Conservation (phyloP, 2,797 vertebrate species). For the Philypnodon macrostomus region DNA sequence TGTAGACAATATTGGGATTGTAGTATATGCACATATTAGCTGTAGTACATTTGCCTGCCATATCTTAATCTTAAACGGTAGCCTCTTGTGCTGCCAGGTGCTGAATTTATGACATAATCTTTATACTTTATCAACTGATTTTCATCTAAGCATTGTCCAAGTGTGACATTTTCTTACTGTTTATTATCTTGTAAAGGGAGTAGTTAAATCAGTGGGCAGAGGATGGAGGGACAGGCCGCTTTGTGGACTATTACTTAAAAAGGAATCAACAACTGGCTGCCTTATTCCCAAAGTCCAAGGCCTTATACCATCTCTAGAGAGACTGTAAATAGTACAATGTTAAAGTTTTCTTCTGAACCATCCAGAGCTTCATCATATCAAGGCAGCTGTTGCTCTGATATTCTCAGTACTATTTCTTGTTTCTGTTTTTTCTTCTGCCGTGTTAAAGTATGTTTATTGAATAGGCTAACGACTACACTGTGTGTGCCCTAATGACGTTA, state of each 20-base stretch:
- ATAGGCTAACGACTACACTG: constrained; percentile 59
- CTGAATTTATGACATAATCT: constrained; percentile 79
- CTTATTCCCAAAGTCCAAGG: constrained; percentile 79
- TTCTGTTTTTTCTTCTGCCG: constrained; percentile 58
- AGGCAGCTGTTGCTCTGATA: constrained; percentile 74
- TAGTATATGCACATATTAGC: constrained; percentile 69
- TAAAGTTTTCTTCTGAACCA: constrained; percentile 64
- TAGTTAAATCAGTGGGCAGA: constrained; percentile 57
- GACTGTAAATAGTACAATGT: constrained; percentile 72
- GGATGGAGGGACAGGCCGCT: constrained; percentile 64
- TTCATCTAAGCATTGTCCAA: constrained; percentile 67
- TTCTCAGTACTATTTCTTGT: constrained; percentile 68
- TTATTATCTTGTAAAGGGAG: constrained; percentile 74
- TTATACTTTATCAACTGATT: constrained; percentile 75
- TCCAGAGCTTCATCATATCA: constrained; percentile 73
- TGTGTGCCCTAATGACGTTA: constrained; percentile 59
- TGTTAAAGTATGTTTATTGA: constrained; percentile 61
- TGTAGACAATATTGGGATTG: constrained; percentile 58
- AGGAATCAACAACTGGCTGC: constrained; percentile 77
- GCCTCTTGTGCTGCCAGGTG: constrained; percentile 78
- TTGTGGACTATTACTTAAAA: constrained; percentile 59
- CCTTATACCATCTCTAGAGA: constrained; percentile 74
- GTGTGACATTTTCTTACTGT: constrained; percentile 72
- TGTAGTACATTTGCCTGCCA: constrained; percentile 72
- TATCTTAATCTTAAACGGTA: constrained; percentile 71